Percentiles rank a stretch among this genome's conserved stretches.
phyloP scores from a whole-genome alignment of 1,140 invertebrate genomes.

The Pseudomyrmex cubaensis region DNA sequence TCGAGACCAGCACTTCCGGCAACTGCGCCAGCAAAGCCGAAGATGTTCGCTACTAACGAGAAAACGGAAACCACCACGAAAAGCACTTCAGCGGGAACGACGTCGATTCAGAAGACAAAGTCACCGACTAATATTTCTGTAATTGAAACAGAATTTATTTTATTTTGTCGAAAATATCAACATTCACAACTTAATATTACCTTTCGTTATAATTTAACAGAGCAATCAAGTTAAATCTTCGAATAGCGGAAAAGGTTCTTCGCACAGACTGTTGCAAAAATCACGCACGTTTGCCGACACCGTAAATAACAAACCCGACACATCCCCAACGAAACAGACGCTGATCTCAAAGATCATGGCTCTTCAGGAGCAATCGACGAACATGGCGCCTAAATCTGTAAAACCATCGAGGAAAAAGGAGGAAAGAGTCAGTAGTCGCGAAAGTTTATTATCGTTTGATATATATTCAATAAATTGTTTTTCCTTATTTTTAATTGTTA shows the following conservation, averaged over 20 bases:
- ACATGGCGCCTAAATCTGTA: constrained; percentile 56
- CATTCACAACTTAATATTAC: background rate
- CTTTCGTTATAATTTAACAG: background rate
- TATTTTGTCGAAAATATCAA: background rate
- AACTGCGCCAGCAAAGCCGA: constrained; percentile 48
- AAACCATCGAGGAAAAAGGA: constrained; percentile 67
- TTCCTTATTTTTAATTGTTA: constrained; percentile 31
- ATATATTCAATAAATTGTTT: background rate
- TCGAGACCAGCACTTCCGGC: constrained; percentile 69
- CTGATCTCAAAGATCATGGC: constrained; percentile 74
- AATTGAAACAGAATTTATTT: constrained; percentile 22
- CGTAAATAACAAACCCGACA: constrained; percentile 32
- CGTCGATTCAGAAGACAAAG: constrained; percentile 47
- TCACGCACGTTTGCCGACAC: constrained; percentile 19
- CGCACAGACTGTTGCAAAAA: constrained; percentile 44
- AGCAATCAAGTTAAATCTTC: constrained; percentile 16
- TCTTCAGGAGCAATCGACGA: constrained; percentile 69
- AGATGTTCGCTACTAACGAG: constrained; percentile 57
- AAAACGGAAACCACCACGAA: constrained; percentile 62
- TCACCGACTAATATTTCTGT: constrained; percentile 48
- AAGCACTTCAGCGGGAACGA: constrained; percentile 50
- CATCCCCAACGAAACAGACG: constrained; percentile 43
- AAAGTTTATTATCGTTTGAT: background rate
- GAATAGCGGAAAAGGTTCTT: constrained; percentile 40
- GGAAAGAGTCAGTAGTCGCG: constrained; percentile 68